These are phyloP conservation scores for Parauchenoglanis ngamensis DNA, from an alignment of 2,797 vertebrate genomes.

Conservation along the genomic window DNA sequence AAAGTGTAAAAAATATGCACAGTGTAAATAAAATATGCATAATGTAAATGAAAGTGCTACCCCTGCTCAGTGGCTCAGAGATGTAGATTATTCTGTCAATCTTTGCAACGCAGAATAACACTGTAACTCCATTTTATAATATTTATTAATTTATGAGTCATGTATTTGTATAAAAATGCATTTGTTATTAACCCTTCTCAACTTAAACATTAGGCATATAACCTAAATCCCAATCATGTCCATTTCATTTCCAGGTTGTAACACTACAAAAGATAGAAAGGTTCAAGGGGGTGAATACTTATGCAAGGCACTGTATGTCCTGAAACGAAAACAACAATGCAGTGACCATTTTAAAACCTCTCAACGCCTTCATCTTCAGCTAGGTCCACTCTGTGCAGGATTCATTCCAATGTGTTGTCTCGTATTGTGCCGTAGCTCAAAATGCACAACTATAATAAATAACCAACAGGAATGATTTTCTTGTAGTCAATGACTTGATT, in stretches of 20 bases:
- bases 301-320: background rate
- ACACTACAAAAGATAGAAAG: background rate
- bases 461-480: conserved; percentile 31
- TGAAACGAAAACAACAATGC: background rate
- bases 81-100: background rate
- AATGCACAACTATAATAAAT: background rate
- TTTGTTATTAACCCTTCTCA: background rate
- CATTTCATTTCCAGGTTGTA: conserved; percentile 2
- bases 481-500: conserved; percentile 56
- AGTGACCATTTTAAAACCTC: background rate
- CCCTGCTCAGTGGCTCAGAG: background rate
- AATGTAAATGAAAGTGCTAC: background rate
- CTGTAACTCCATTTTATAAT: background rate
- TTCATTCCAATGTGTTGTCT: background rate
- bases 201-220: background rate
- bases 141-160: background rate
- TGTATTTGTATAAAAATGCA: background rate
- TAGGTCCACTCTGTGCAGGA: background rate
- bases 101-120: too few species aligned
- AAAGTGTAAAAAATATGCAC: background rate
- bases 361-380: background rate
- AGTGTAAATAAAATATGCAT: background rate
- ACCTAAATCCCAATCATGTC: background rate
- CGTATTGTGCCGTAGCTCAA: background rate
- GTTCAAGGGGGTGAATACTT: background rate